Evolutionary conservation across 2,797 vertebrate species (phyloP).

Genomic region (Myripristis jacobus): DNA sequence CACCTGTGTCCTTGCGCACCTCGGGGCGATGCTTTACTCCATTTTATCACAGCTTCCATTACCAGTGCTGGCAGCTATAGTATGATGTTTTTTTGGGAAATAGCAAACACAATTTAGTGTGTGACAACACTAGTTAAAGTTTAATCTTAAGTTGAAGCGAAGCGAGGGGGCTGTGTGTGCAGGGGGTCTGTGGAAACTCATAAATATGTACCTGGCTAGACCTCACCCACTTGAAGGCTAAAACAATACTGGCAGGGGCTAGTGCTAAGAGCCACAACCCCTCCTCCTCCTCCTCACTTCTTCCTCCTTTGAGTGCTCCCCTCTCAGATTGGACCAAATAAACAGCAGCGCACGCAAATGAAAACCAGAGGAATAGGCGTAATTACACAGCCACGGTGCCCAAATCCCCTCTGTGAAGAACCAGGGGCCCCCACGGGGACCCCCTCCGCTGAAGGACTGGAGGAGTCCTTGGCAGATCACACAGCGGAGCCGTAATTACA

Average conservation of each 20-base stretch:
- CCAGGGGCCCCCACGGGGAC: slow-evolving; percentile 65
- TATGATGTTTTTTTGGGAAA: slow-evolving; percentile 63
- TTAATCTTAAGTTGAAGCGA: slow-evolving; percentile 66
- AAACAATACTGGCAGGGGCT: slow-evolving; percentile 60
- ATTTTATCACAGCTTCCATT: slow-evolving; percentile 72
- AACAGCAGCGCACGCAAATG: slow-evolving; percentile 73
- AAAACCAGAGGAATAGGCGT: slow-evolving; percentile 71
- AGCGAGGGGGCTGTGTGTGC: neutral
- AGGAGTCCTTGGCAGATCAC: slow-evolving; percentile 67
- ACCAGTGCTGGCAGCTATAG: slow-evolving; percentile 62
- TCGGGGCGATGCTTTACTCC: slow-evolving; percentile 62
- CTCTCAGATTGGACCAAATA: slow-evolving; percentile 62
- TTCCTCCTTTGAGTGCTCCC: slow-evolving; percentile 35
- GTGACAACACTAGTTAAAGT: slow-evolving; percentile 77
- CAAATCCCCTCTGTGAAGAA: slow-evolving; percentile 68
- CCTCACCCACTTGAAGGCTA: slow-evolving; percentile 40
- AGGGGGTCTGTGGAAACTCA: slow-evolving; percentile 25
- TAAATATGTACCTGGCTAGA: slow-evolving; percentile 60
- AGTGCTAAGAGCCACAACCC: slow-evolving; percentile 45
- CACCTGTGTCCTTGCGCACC: slow-evolving; percentile 82
- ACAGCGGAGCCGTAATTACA: slow-evolving; percentile 76
- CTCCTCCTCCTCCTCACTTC: too few species aligned
- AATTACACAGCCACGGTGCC: slow-evolving; percentile 76
- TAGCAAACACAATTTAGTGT: slow-evolving; percentile 74
- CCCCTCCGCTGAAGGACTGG: slow-evolving; percentile 64